Conservation (phyloP, 2,888 invertebrate species). For the Macaria notata region DNA sequence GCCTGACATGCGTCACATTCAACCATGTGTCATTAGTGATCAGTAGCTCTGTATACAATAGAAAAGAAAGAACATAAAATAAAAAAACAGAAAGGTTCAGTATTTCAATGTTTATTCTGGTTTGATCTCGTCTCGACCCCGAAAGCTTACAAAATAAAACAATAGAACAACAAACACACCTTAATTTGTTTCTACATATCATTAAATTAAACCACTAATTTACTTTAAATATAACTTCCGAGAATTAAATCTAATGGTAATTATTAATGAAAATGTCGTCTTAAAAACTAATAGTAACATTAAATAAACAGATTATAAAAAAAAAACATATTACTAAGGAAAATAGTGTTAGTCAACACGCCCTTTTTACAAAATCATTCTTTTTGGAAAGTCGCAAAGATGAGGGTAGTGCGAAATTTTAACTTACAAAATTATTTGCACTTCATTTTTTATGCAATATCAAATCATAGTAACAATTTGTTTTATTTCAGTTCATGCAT, state of each 20-base stretch:
- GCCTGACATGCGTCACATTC: too few species aligned
- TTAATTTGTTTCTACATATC: constrained; percentile 22
- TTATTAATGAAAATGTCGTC: constrained; percentile 58
- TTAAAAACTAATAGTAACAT: constrained; percentile 79
- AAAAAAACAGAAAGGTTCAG: background rate
- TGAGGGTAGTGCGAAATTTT: too few species aligned
- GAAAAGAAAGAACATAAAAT: background rate
- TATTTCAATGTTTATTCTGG: constrained; percentile 4
- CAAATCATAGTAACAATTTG: too few species aligned
- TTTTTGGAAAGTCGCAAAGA: background rate
- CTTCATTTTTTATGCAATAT: too few species aligned
- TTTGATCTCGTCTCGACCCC: background rate
- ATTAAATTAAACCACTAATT: constrained; percentile 30
- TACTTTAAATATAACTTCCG: constrained; percentile 62
- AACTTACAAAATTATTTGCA: too few species aligned
- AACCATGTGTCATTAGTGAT: too few species aligned
- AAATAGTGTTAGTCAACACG: constrained; percentile 9
- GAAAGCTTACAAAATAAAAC: background rate
- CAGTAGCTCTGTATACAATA: too few species aligned
- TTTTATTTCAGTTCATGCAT: too few species aligned
- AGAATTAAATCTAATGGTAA: constrained; percentile 74
- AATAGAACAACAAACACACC: constrained; percentile 27
- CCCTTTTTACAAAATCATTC: constrained; percentile 10
- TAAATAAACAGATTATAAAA: constrained; percentile 62
- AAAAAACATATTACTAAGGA: constrained; percentile 20